Conservation (phyloP, 1,140 invertebrate genomes). For the Drosophila sturtevanti region DNA sequence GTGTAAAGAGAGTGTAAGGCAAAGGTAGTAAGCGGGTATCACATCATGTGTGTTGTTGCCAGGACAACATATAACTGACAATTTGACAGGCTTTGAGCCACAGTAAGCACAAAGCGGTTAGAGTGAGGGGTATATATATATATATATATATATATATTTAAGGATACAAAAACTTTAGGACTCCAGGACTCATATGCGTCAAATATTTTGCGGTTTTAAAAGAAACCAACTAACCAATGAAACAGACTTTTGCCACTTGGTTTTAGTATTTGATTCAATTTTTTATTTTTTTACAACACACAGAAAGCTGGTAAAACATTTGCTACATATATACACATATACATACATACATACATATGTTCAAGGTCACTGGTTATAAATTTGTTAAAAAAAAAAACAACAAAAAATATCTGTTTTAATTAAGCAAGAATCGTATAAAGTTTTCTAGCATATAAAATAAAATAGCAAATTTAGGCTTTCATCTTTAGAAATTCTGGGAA, state of each 20-base stretch:
- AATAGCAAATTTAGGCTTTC: too few relatives aligned
- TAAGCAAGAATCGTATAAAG: too few relatives aligned
- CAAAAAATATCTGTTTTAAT: too few relatives aligned
- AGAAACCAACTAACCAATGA: neutral
- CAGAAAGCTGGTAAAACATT: neutral
- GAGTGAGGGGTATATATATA: neutral
- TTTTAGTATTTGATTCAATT: neutral
- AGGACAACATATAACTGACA: conserved; percentile 3
- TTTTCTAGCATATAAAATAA: too few relatives aligned
- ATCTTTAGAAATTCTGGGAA: too few relatives aligned
- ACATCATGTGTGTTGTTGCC: neutral
- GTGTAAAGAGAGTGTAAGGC: neutral
- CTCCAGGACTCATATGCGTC: conserved; percentile 1
- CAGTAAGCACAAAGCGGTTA: neutral
- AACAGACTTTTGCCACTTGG: neutral
- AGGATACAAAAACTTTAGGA: neutral
- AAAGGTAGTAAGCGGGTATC: neutral
- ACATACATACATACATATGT: neutral
- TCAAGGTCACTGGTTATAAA: neutral
- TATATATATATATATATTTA: too few relatives aligned
- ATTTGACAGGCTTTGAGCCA: conserved; percentile 4
- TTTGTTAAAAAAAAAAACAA: too few relatives aligned
- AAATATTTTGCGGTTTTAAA: neutral
- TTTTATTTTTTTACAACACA: neutral
- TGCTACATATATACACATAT: neutral